Evolutionary conservation across 2,888 invertebrate species (phyloP), one percentile per base, ranked within the genome.

Genomic region (Rhingia campestris): DNA sequence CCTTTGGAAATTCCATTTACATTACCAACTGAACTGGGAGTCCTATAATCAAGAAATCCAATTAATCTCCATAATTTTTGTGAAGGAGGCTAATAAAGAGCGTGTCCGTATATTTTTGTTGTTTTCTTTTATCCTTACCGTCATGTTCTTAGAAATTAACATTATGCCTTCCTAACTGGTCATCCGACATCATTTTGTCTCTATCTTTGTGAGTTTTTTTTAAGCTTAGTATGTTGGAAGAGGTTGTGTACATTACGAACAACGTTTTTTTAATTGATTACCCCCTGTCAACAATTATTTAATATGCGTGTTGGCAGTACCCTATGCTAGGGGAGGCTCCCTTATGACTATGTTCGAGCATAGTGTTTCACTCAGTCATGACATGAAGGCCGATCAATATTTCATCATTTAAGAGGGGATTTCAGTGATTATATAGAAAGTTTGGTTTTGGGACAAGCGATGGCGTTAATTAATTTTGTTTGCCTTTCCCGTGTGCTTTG

Each of bases 311-410:
- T 54, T 72, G 4, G 37, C 54, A 12, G 49, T 61, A 43, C 51
- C 10, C 14, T 37, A 32, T n/a, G 51, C 35, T 10, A 7, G 0
- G 33, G 41, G 63, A 81, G 47, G 64, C 59, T 61, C 32, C 0
- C 56, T 63, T 22, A 54, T 49, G 58, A 63, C 9, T 14, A 54
- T 63, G 53, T 54, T 74, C 56, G 30, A 59, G 56, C 53, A 76
- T 76, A 81, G 47, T 76, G 76, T 81, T 81, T 76, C 37, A 53
- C 53, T 66, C 66, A 72, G 76, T 56, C 81, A 81, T 81, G 75
- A 72, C 64, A 53, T 22, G n/a, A 58, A 49, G 69, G 22, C 32
- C 53, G 51, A 54, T 72, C 79, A 66, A 79, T 77, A 70, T 70
- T 72, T 72, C 39, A 72, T 72, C 54, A 72, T 76, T 81, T 39